Conservation (phyloP, 2,797 vertebrate species). For the Pithecia hirsuta region DNA sequence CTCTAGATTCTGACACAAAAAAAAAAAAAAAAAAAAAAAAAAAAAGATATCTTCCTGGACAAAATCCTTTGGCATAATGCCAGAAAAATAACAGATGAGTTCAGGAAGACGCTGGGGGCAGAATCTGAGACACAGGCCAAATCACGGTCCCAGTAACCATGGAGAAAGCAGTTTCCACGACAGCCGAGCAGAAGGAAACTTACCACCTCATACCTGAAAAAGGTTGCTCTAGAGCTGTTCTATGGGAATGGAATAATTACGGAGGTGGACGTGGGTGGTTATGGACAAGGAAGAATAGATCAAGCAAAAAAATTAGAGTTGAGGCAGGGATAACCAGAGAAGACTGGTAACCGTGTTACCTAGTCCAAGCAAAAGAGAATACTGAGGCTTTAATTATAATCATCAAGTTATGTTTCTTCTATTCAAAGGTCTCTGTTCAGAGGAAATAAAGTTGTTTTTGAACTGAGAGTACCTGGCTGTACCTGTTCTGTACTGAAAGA, state of each 20-base stretch:
- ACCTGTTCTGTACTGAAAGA: neutral
- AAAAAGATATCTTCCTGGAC: neutral
- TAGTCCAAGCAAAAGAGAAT: neutral
- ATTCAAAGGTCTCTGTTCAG: neutral
- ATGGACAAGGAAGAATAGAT: neutral
- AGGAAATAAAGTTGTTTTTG: neutral
- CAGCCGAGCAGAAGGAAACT: neutral
- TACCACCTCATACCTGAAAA: neutral
- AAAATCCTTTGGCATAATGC: neutral
- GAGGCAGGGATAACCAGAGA: neutral
- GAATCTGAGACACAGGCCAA: neutral
- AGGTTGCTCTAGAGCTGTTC: neutral
- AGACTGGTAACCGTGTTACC: rapidly evolving
- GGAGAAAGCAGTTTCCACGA: neutral
- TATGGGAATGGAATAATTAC: neutral
- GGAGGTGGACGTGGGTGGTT: neutral
- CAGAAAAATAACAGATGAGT: neutral
- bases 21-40: no score
- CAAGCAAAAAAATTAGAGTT: neutral
- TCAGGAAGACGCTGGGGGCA: neutral
- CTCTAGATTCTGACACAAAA: no score
- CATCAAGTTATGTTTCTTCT: neutral
- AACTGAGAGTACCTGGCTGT: neutral
- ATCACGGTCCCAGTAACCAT: neutral
- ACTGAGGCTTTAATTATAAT: neutral